phyloP scores from a whole-genome alignment of 2,797 vertebrate species.

The Helicolenus hilgendorfi region DNA sequence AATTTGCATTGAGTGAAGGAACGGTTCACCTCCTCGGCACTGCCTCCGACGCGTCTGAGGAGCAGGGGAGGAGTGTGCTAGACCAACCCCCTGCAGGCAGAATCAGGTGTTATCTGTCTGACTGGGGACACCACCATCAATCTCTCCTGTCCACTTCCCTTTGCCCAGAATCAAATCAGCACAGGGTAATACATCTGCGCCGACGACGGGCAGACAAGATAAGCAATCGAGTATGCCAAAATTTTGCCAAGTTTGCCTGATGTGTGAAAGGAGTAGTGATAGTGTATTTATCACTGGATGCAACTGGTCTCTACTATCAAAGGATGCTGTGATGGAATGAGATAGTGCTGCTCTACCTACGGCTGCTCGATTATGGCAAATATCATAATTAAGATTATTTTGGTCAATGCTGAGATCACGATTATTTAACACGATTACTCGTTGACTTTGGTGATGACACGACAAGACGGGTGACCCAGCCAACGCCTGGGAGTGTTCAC shows the following conservation, averaged over 20 bases:
- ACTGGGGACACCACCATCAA: conserved; percentile 88
- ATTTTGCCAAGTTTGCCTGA: conserved; percentile 53
- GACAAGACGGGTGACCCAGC: too few relatives aligned
- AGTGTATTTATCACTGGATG: conserved; percentile 44
- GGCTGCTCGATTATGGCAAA: background rate
- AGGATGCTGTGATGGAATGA: background rate
- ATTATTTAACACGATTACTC: too few relatives aligned
- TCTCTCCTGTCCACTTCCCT: conserved; percentile 84
- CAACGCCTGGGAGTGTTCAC: too few relatives aligned
- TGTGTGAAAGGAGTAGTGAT: conserved; percentile 26
- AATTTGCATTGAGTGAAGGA: conserved; percentile 88
- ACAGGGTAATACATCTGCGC: conserved; percentile 73
- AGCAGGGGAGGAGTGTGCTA: conserved; percentile 64
- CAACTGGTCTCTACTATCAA: conserved; percentile 29
- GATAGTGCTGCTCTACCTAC: background rate
- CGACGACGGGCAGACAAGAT: conserved; percentile 70
- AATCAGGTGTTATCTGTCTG: conserved; percentile 91
- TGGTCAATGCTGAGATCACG: background rate
- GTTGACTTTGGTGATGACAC: too few relatives aligned
- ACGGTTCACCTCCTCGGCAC: conserved; percentile 84
- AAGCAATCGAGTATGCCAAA: conserved; percentile 52
- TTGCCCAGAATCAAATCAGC: conserved; percentile 81
- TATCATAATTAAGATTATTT: background rate
- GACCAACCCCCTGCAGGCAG: conserved; percentile 86
- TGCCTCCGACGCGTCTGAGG: conserved; percentile 71